Conservation (phyloP, 2,113 vertebrate species). For the Paedocypris sp. region DNA sequence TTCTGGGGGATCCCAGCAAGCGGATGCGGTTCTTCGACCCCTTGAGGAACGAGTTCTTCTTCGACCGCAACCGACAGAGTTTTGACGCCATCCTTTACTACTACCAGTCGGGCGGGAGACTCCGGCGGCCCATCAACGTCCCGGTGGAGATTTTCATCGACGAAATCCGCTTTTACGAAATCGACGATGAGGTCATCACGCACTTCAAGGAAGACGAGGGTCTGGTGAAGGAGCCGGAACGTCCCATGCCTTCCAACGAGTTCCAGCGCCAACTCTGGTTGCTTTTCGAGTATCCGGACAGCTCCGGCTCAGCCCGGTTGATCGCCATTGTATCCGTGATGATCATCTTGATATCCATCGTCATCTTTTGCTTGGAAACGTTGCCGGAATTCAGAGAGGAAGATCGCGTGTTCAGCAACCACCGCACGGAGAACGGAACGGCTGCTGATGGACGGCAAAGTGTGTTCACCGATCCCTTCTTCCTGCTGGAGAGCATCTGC, state of each 20-base stretch:
- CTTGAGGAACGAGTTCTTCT: slow-evolving; percentile 85
- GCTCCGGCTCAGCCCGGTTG: slow-evolving; percentile 70
- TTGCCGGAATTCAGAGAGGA: slow-evolving; percentile 78
- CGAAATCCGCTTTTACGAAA: slow-evolving; percentile 83
- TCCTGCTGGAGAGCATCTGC: slow-evolving; percentile 84
- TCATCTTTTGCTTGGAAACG: slow-evolving; percentile 85
- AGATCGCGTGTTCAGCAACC: slow-evolving; percentile 33
- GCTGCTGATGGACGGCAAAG: slow-evolving; percentile 29
- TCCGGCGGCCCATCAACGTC: slow-evolving; percentile 78
- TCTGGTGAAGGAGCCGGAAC: slow-evolving; percentile 73
- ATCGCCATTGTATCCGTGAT: slow-evolving; percentile 80
- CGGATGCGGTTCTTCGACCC: slow-evolving; percentile 86
- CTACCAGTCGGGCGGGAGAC: slow-evolving; percentile 83
- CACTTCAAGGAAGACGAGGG: slow-evolving; percentile 80
- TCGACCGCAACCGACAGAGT: slow-evolving; percentile 85
- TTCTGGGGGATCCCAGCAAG: slow-evolving; percentile 79
- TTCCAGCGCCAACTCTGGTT: slow-evolving; percentile 80
- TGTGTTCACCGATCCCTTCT: slow-evolving; percentile 82
- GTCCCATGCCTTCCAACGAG: slow-evolving; percentile 68
- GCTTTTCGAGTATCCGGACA: slow-evolving; percentile 81
- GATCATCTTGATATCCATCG: slow-evolving; percentile 79
- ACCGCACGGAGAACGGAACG: slow-evolving; percentile 47
- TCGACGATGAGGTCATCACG: slow-evolving; percentile 73
- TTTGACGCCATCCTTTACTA: slow-evolving; percentile 90
- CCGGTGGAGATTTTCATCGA: slow-evolving; percentile 86